Percentiles rank a stretch among this genome's conserved stretches.
phyloP scores from a whole-genome alignment of 2,113 vertebrate genomes.

The Solenodon paradoxus region DNA sequence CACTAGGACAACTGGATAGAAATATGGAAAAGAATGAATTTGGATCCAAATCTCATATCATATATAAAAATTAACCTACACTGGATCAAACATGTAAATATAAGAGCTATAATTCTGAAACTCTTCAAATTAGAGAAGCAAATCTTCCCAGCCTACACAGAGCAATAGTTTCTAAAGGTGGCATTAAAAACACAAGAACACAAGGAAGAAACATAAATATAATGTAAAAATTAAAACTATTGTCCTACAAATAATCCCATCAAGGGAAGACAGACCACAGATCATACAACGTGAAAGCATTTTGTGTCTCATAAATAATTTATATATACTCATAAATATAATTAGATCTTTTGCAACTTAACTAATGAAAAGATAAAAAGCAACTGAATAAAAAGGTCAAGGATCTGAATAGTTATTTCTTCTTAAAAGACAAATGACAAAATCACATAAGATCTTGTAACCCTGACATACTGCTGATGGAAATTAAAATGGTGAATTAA shows the following conservation, averaged over 20 bases:
- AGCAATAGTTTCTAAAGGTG: neutral
- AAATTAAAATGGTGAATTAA: neutral
- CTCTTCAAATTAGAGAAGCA: neutral
- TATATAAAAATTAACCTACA: neutral
- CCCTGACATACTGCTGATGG: neutral
- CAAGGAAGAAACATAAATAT: neutral
- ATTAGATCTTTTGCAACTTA: too few relatives aligned
- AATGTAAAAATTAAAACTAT: neutral
- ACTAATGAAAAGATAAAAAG: neutral
- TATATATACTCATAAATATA: too few relatives aligned
- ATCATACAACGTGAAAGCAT: neutral
- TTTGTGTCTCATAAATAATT: neutral
- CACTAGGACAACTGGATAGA: too few relatives aligned
- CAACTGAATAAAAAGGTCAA: neutral
- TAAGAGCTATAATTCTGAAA: neutral
- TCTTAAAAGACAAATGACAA: too few relatives aligned
- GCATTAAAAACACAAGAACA: neutral
- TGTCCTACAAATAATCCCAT: neutral
- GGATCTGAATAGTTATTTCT: neutral
- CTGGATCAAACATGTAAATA: neutral
- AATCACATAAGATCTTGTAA: too few relatives aligned
- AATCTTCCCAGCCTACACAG: too few relatives aligned
- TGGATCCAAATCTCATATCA: neutral
- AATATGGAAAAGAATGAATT: too few relatives aligned
- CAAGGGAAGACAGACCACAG: neutral